Evolutionary conservation across 2,888 invertebrate genomes (phyloP), one percentile per base, ranked within the genome.

Genomic region (Thyatira batis): DNA sequence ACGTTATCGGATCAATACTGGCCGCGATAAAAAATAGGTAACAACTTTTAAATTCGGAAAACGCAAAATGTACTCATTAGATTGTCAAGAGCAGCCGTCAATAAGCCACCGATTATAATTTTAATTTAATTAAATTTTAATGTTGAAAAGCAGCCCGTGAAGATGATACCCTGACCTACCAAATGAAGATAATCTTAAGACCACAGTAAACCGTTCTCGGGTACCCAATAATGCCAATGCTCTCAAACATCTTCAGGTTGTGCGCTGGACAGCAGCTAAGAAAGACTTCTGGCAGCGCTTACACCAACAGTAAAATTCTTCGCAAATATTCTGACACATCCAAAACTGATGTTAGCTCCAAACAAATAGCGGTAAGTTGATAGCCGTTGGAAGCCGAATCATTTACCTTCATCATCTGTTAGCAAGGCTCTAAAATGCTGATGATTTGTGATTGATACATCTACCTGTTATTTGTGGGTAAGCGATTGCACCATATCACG

Each of bases 151-250:
- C 73, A 70, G 66, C 49, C 62, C 61, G 46, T 58, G 65, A 76
- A 53, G 65, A 86, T 71, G 73, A 69, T 73, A 65, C 63, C 65
- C 51, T 74, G 58, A 64, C 59, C 51, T 54, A 66, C 61, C 58
- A 55, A 6, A 48, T 28, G 54, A 25, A 20, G 27, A 20, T 25
- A 44, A 51, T 30, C 33, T 50, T 44, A 49, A 20, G 21, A 54
- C 30, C 17, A 8, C 49, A 25, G 27, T n/a, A 13, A 45, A 45
- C 56, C 74, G 70, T 69, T 68, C 72, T 70, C 72, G 62, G 69
- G 61, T 65, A 71, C 72, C 73, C 71, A 66, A 82, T 54, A 54
- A 88, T 89, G 89, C 75, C 72, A 60, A 67, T 63, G 56, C 69
- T 84, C 68, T 57, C 73, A 50, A 73, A 66, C 63, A 73, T 82